Base-by-base conservation (phyloP, 1,140 invertebrate species). In the Drosophila neocordata region DNA sequence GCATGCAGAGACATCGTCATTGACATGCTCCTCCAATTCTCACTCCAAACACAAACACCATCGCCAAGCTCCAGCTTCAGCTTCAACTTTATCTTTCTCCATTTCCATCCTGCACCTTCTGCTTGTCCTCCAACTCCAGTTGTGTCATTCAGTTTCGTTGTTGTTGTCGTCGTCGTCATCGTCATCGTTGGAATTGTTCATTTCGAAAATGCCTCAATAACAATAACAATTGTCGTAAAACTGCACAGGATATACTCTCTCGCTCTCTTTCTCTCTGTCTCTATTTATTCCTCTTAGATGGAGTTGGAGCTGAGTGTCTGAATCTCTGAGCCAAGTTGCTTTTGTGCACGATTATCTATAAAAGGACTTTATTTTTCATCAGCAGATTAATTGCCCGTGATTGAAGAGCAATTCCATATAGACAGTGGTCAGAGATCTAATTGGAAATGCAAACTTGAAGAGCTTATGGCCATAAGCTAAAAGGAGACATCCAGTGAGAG, bases 191-290 rank as follows among this genome's bases (percentile, higher is more conserved):
- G 79, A 88, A 88, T 85, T 88, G 84, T 89, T 89, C 84, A 89
- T 89, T 88, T 88, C 85, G 84, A 85, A 89, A 89, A 88, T 88
- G 84, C 85, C 84, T 89, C 84, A 88, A 88, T 88, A 88, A 88
- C 84, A 89, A 88, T 88, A 88, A 88, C 84, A 88, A 88, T 88
- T 88, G 84, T 84, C 84, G 80, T 88, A 88, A 88, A 88, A 88
- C 83, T 89, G 80, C 84, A 75, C 77, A 88, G 83, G 83, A 88
- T 83, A 79, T 61, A 65, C 68, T 44, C 59, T 53, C 41, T 48
- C 8, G 55, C 52, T 72, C 56, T 62, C 52, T 57, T 44, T 67
- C 56, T 35, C 3, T 15, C 52, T 48, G n/a, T n/a, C 1, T 34
- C 24, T 48, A 20, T 37, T 1, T 56, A 1, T n/a, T 1, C 44